phyloP scores from a whole-genome alignment of 2,888 invertebrate genomes.

The Limnephilus rhombicus region DNA sequence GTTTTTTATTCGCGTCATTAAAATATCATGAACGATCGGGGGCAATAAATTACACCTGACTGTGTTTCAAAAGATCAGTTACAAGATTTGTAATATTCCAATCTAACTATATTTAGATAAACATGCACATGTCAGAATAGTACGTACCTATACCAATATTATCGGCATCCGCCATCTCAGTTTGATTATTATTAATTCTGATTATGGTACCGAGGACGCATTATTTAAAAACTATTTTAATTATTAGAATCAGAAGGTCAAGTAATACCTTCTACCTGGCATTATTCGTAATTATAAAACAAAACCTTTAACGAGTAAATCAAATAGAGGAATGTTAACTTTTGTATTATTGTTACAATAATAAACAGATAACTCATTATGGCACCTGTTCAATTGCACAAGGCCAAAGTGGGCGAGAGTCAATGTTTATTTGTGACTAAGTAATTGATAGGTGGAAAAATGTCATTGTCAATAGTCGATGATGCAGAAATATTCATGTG shows the following conservation, averaged over 20 bases:
- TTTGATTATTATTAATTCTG: neutral
- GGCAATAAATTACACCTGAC: neutral
- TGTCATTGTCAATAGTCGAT: conserved; percentile 19
- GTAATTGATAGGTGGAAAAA: neutral
- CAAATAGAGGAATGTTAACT: neutral
- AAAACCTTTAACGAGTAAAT: neutral
- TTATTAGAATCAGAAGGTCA: neutral
- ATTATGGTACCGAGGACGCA: neutral
- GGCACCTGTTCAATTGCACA: neutral
- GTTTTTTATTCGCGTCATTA: neutral
- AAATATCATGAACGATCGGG: neutral
- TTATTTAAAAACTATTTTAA: neutral
- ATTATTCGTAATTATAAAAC: neutral
- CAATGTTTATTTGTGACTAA: conserved; percentile 16
- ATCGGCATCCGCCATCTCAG: neutral
- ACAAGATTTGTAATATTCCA: neutral
- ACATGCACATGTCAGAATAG: neutral
- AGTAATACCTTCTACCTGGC: neutral
- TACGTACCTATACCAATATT: neutral
- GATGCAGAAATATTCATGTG: conserved; percentile 5
- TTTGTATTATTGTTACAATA: neutral
- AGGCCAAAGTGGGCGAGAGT: neutral
- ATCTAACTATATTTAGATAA: neutral
- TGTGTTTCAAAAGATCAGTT: neutral
- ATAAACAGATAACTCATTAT: neutral